phyloP scores from a whole-genome alignment of 1,140 invertebrate genomes.

The Plectrocnemia conspersa region DNA sequence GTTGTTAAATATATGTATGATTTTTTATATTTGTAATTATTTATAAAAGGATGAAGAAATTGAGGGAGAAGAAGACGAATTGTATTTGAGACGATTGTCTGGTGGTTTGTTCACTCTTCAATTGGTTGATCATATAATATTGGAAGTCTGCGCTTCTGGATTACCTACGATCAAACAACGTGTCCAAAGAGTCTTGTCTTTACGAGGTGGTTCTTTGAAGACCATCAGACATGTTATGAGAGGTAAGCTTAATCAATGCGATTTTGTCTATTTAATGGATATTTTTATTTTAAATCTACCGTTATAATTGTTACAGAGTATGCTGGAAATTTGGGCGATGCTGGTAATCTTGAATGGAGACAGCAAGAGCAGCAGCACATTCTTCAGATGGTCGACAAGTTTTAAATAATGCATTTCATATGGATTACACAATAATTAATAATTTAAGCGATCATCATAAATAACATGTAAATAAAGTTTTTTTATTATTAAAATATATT shows the following conservation, averaged over 20 bases:
- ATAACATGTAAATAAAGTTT: too few species aligned
- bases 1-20: conserved; percentile 11
- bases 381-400: conserved; percentile 89
- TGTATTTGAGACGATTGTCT: conserved; percentile 85
- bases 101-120: conserved; percentile 94
- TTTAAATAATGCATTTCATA: conserved; percentile 54
- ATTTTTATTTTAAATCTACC: neutral
- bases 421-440: too few species aligned
- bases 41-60: conserved; percentile 36
- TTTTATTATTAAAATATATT: too few species aligned
- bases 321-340: conserved; percentile 90
- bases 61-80: conserved; percentile 57
- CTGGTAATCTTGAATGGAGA: conserved; percentile 71
- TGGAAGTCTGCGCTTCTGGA: conserved; percentile 77
- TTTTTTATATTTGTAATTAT: conserved; percentile 17
- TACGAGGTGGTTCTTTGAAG: conserved; percentile 85
- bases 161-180: conserved; percentile 77
- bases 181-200: conserved; percentile 83
- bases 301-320: conserved; percentile 67
- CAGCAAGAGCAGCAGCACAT: conserved; percentile 89
- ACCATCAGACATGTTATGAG: conserved; percentile 93
- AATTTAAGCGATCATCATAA: too few species aligned
- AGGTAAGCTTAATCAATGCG: conserved; percentile 49
- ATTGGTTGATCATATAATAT: conserved; percentile 90
- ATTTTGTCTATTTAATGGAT: conserved; percentile 5